Conservation (phyloP, 2,797 vertebrate genomes). For the Perodicticus potto region DNA sequence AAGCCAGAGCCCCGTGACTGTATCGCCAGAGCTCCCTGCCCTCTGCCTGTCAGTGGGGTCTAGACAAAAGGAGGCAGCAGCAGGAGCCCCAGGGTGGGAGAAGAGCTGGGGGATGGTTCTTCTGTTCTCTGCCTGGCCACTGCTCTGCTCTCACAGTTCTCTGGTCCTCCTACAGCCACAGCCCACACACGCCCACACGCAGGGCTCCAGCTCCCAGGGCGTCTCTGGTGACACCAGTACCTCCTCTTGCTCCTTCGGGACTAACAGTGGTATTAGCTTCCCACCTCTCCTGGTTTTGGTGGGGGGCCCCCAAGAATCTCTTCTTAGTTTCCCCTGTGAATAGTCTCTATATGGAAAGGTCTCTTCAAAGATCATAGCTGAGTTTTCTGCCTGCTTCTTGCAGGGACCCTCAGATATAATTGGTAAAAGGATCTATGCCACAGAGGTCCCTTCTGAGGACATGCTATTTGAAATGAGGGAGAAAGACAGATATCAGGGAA, state of each 20-base stretch:
- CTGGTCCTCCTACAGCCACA: not conserved
- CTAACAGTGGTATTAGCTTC: not conserved
- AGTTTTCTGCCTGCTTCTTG: not conserved
- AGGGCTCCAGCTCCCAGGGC: rapidly evolving
- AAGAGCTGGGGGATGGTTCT: not conserved
- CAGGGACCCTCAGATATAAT: not conserved
- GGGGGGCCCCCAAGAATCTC: not conserved
- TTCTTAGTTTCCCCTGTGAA: not conserved
- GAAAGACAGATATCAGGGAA: not conserved
- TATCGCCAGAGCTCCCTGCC: not conserved
- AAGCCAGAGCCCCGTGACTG: not conserved
- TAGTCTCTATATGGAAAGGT: not conserved
- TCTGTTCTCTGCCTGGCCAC: not conserved
- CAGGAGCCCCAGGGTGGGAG: not conserved
- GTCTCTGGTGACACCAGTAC: not conserved
- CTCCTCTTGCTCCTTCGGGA: not conserved
- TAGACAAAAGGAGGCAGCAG: not conserved
- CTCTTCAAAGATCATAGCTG: not conserved
- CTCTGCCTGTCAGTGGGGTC: not conserved
- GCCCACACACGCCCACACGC: not conserved
- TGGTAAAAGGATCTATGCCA: not conserved
- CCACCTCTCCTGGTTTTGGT: not conserved
- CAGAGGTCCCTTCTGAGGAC: not conserved
- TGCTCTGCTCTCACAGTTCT: no score
- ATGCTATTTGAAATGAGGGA: not conserved